phyloP scores from a whole-genome alignment of 2,113 vertebrate species.

The Trematomus loennbergii region DNA sequence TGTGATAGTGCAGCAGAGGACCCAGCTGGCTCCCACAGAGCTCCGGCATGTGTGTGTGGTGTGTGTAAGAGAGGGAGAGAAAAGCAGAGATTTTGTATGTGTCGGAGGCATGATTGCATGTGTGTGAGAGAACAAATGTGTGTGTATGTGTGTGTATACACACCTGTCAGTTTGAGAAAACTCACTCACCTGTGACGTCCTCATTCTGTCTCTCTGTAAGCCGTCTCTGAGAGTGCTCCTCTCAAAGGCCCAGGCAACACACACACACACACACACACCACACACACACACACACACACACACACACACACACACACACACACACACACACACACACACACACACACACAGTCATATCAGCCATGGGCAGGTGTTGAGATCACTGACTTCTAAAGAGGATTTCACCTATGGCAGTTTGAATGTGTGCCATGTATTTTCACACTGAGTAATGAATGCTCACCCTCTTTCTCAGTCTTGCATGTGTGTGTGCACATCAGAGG shows the following conservation, averaged over 20 bases:
- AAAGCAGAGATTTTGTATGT: slow-evolving; percentile 21
- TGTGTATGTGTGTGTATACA: slow-evolving; percentile 29
- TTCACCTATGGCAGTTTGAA: slow-evolving; percentile 70
- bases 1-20: slow-evolving; percentile 67
- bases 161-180: slow-evolving; percentile 76
- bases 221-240: slow-evolving; percentile 69
- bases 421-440: slow-evolving; percentile 64
- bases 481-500: slow-evolving; percentile 14
- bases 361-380: slow-evolving; percentile 79
- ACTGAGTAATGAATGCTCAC: slow-evolving; percentile 61
- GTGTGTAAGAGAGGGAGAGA: background rate
- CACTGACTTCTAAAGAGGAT: slow-evolving; percentile 78
- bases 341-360: slow-evolving; percentile 66
- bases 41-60: slow-evolving; percentile 26
- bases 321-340: slow-evolving; percentile 10
- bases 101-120: slow-evolving; percentile 40
- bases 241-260: slow-evolving; percentile 54
- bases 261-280: slow-evolving; percentile 34
- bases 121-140: slow-evolving; percentile 17
- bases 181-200: slow-evolving; percentile 83
- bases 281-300: slow-evolving; percentile 26
- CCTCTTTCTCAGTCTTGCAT: slow-evolving; percentile 27
- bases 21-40: slow-evolving; percentile 65
- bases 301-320: slow-evolving; percentile 6
- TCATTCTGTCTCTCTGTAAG: slow-evolving; percentile 82